phyloP scores from a whole-genome alignment of 2,888 invertebrate species.

The Tricholauxania praeusta region DNA sequence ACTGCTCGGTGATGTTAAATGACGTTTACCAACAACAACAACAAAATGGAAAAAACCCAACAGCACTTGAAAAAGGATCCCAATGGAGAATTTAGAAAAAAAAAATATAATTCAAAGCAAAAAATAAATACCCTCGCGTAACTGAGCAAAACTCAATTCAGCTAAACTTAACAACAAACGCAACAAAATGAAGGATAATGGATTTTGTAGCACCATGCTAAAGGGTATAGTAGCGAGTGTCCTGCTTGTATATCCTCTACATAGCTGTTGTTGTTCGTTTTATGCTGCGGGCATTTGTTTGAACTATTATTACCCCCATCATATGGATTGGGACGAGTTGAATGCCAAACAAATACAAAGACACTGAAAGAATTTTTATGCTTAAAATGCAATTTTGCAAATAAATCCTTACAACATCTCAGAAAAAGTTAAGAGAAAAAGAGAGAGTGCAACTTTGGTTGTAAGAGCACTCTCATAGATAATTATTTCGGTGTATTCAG shows the following conservation, averaged over 20 bases:
- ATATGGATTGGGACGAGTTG: neutral
- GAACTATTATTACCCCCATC: constrained; percentile 12
- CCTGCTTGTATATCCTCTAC: neutral
- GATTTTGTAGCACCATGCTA: constrained; percentile 15
- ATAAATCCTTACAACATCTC: too few species aligned
- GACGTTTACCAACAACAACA: constrained; percentile 17
- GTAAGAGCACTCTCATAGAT: neutral
- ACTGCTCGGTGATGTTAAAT: constrained; percentile 1
- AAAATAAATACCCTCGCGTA: constrained; percentile 10
- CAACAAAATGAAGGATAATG: constrained; percentile 27
- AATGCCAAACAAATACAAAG: neutral
- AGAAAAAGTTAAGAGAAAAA: too few species aligned
- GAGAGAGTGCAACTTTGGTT: too few species aligned
- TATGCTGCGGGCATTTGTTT: neutral
- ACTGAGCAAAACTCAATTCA: neutral
- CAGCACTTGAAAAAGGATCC: constrained; percentile 8
- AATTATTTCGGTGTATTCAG: too few species aligned
- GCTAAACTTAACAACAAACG: neutral
- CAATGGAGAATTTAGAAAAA: neutral
- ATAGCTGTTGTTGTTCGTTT: too few species aligned
- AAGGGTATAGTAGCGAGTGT: neutral
- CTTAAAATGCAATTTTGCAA: too few species aligned
- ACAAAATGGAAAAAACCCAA: too few species aligned
- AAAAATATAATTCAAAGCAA: neutral
- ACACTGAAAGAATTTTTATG: too few species aligned